A percentile compares a stretch with the other conserved stretches of the same genome.
phyloP scores from a whole-genome alignment of 1,140 invertebrate species.

The Neodiprion lecontei region DNA sequence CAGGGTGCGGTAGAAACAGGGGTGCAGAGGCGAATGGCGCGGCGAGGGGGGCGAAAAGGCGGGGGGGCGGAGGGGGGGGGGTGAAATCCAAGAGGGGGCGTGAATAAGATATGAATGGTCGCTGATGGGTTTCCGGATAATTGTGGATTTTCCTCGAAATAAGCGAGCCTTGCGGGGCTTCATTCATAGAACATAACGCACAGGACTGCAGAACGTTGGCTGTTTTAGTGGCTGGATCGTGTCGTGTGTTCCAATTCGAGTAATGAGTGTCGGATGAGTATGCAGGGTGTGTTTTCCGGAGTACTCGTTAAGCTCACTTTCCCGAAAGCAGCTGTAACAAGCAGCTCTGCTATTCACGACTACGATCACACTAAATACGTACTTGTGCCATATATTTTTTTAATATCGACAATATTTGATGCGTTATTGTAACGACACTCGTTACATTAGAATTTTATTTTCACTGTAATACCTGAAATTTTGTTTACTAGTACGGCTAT shows the following conservation, averaged over 20 bases:
- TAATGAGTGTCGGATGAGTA: background rate
- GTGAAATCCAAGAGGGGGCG: background rate
- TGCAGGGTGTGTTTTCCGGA: too few species aligned
- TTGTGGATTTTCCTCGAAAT: constrained; percentile 7
- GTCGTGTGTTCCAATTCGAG: background rate
- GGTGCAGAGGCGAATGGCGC: constrained; percentile 25
- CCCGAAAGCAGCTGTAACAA: too few species aligned
- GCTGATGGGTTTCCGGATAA: constrained; percentile 6
- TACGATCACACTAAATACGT: too few species aligned
- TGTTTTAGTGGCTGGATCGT: background rate
- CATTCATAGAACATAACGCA: background rate
- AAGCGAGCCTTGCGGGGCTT: background rate
- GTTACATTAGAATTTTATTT: too few species aligned
- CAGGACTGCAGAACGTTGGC: background rate
- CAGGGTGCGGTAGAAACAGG: background rate
- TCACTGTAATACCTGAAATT: too few species aligned
- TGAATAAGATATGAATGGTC: constrained; percentile 7
- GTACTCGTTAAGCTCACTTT: too few species aligned
- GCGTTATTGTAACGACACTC: too few species aligned
- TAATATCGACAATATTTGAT: too few species aligned
- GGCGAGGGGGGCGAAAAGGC: constrained; percentile 18
- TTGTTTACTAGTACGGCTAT: too few species aligned
- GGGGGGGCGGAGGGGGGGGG: constrained; percentile 19
- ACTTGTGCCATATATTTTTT: too few species aligned
- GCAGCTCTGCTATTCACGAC: too few species aligned